Evolutionary conservation across 2,888 invertebrate species (phyloP).

Genomic region (Campopleginae sp.): DNA sequence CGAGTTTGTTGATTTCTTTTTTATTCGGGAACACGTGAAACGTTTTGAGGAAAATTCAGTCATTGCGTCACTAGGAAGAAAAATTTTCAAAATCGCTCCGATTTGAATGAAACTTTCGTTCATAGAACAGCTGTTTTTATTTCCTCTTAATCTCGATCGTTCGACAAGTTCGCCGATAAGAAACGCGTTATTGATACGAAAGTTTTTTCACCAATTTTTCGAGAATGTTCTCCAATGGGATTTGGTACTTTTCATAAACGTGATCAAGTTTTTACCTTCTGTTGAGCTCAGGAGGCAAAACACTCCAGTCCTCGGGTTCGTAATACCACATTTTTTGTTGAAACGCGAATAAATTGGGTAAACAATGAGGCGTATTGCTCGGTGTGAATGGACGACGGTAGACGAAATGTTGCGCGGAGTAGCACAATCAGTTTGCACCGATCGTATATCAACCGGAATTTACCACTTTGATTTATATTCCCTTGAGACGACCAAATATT

Average conservation of each 20-base stretch:
- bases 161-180: not conserved
- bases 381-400: not conserved
- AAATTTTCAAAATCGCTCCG: not conserved
- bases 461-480: conserved; percentile 38
- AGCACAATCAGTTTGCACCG: conserved; percentile 63
- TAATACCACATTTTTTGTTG: conserved; percentile 86
- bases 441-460: conserved; percentile 69
- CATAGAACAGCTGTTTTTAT: not conserved
- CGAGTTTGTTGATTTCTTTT: not conserved
- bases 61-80: conserved; percentile 49
- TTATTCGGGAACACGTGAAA: not conserved
- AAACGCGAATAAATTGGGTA: conserved; percentile 34
- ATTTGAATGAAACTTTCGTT: not conserved
- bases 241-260: not conserved
- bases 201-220: not conserved
- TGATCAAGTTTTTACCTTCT: conserved; percentile 87
- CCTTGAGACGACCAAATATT: not conserved
- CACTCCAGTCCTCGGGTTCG: conserved; percentile 92
- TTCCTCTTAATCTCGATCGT: not conserved
- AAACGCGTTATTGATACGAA: not conserved
- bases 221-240: not conserved
- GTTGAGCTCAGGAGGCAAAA: conserved; percentile 93
- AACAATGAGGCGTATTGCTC: conserved; percentile 27
- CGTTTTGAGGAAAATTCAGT: not conserved
- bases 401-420: conserved; percentile 46